A percentile compares a stretch with the other conserved stretches of the same genome.
Conservation (phyloP, 2,113 vertebrate species). For the Ardeotis arabs region DNA sequence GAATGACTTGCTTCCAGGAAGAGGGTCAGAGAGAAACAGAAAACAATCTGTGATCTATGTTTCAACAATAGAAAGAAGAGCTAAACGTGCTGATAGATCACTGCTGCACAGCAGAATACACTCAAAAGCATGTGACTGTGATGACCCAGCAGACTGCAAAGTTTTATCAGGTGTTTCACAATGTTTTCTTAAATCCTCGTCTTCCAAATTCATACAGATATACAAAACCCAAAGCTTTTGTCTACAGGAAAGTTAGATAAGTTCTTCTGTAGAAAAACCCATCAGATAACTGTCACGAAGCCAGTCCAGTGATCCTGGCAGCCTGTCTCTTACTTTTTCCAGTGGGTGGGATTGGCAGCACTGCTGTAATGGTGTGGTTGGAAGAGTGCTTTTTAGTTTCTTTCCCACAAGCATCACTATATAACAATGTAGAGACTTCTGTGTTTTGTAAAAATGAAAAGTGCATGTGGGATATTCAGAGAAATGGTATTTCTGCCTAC, state of each 20-base stretch:
- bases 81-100: background rate
- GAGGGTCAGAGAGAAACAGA: background rate
- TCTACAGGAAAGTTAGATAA: background rate
- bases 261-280: background rate
- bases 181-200: background rate
- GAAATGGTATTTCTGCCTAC: background rate
- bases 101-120: background rate
- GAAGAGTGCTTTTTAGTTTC: background rate
- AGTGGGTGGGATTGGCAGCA: background rate
- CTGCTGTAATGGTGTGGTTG: background rate
- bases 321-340: background rate
- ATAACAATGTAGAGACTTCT: background rate
- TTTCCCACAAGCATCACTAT: background rate
- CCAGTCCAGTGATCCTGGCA: background rate
- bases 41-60: background rate
- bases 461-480: background rate
- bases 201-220: background rate
- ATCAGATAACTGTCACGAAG: background rate
- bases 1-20: background rate
- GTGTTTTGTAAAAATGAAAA: background rate
- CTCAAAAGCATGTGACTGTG: background rate
- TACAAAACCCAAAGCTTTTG: accelerated
- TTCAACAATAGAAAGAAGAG: background rate
- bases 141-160: background rate
- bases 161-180: background rate